These are phyloP conservation scores for Setophaga kirtlandii DNA, from an alignment of 2,113 vertebrate species.

Conservation along the genomic window DNA sequence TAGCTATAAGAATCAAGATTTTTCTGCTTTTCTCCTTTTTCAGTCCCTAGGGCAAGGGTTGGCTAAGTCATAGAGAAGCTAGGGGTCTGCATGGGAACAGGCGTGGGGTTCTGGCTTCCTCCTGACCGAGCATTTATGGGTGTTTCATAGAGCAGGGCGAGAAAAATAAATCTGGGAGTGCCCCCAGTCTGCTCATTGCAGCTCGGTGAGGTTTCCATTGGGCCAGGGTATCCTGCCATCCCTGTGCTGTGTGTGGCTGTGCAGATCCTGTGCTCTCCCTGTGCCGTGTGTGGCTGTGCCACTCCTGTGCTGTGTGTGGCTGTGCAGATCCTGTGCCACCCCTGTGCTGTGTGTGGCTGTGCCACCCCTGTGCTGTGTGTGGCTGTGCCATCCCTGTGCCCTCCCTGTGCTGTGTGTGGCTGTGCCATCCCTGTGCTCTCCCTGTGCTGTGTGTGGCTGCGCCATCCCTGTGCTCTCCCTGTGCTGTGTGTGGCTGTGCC, in stretches of 20 bases:
- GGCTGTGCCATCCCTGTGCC: too few species aligned
- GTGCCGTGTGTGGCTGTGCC: background rate
- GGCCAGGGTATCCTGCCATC: background rate
- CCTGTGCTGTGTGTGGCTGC: too few species aligned
- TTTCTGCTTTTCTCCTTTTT: background rate
- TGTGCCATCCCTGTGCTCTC: too few species aligned
- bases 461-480: too few species aligned
- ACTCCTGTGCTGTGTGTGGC: background rate
- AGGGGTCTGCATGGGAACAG: background rate
- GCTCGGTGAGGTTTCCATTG: background rate
- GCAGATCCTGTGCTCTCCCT: too few species aligned
- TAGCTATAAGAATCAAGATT: background rate
- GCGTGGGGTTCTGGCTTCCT: background rate
- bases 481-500: too few species aligned
- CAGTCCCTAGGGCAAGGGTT: background rate
- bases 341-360: background rate
- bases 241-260: background rate
- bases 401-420: too few species aligned
- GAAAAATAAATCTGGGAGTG: background rate
- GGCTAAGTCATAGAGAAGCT: background rate
- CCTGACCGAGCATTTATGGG: rapidly evolving
- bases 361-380: background rate
- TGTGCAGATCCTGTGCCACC: background rate
- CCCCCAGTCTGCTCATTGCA: background rate
- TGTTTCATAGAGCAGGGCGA: background rate